These are phyloP conservation scores for Trachelus tabidus DNA, from an alignment of 2,888 invertebrate genomes.

Conservation along the genomic window DNA sequence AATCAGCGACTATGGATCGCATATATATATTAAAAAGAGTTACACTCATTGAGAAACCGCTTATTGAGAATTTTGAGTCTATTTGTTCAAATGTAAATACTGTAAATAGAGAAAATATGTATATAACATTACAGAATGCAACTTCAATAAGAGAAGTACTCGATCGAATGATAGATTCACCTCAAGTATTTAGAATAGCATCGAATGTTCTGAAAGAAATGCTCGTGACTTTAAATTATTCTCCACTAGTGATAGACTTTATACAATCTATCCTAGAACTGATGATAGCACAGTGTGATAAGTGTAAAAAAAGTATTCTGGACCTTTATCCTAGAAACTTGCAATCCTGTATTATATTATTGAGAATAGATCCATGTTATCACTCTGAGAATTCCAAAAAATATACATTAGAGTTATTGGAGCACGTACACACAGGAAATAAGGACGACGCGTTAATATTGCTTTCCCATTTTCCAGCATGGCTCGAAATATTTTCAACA, in stretches of 20 bases:
- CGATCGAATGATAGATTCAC: constrained; percentile 34
- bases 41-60: constrained; percentile 49
- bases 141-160: constrained; percentile 30
- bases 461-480: constrained; percentile 52
- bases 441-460: constrained; percentile 40
- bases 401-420: constrained; percentile 35
- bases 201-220: constrained; percentile 45
- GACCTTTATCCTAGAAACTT: constrained; percentile 53
- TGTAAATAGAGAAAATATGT: constrained; percentile 10
- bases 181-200: constrained; percentile 42
- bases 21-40: constrained; percentile 41
- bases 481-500: constrained; percentile 40
- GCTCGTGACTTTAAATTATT: constrained; percentile 38
- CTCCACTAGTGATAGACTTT: constrained; percentile 37
- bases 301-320: constrained; percentile 35
- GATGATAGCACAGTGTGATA: constrained; percentile 32
- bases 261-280: constrained; percentile 36
- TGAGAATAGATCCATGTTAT: constrained; percentile 44
- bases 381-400: constrained; percentile 41
- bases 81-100: constrained; percentile 19
- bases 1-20: constrained; percentile 35
- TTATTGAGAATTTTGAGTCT: constrained; percentile 36
- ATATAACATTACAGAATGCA: constrained; percentile 8
- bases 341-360: constrained; percentile 44
- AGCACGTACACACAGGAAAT: constrained; percentile 35